Evolutionary conservation across 1,140 invertebrate species (phyloP), one percentile per base, ranked within the genome.

Genomic region (Anoplolepis gracilipes): DNA sequence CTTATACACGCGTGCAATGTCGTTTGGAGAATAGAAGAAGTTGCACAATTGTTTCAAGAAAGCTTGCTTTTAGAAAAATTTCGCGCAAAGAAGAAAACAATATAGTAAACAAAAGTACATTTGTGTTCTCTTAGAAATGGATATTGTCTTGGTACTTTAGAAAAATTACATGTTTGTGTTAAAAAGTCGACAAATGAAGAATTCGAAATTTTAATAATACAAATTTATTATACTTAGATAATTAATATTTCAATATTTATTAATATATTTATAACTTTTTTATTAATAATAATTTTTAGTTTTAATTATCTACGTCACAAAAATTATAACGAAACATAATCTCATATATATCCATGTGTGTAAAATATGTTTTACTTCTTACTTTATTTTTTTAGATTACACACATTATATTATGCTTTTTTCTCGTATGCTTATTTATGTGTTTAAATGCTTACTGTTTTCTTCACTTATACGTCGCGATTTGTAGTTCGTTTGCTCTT

Each of bases 21-120:
- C 22, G 22, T 28, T 30, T 6, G 6, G 65, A 69, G 33, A 79
- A 79, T 79, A 42, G 33, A 33, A 57, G 61, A 79, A 69, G 77
- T 79, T 69, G 64, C n/a, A 28, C n/a, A 30, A 79, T 79, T 79
- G 76, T 78, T 67, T 42, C 49, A 55, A 19, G 62, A 57, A 79
- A 79, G 55, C 77, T 69, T 16, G 77, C 39, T 69, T 79, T 79
- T 55, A 42, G 46, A 57, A 69, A 79, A 33, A 69, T 69, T 22
- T 79, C 22, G 22, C 22, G 22, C 42, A 33, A 69, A 16, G 16
- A 53, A 67, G 13, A 16, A 19, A 55, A 25, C 33, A 22, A 25
- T 39, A 46, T 28, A 16, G n/a, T 53, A 39, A 10, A 59, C 22
- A 55, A 55, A 67, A 39, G 42, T 39, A 4, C 33, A 69, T 69